Evolutionary conservation across 2,113 vertebrate genomes (phyloP).

Genomic region (Empidonax alnorum): DNA sequence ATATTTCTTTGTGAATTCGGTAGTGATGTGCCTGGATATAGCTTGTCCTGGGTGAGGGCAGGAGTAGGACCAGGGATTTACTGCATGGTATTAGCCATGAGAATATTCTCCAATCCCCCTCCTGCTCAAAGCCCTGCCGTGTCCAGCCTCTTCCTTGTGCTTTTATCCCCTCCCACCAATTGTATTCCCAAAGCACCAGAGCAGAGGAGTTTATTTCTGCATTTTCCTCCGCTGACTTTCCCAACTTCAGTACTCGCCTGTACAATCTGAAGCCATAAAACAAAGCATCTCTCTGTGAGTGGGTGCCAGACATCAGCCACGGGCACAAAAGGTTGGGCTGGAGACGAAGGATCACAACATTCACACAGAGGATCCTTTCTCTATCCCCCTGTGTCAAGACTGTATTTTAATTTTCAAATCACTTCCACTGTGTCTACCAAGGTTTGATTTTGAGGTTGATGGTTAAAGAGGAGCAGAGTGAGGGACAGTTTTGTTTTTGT

Average conservation of each 20-base stretch:
- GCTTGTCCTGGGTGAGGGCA: neutral
- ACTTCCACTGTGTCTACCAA: neutral
- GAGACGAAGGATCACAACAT: neutral
- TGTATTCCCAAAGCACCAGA: neutral
- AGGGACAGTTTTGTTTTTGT: neutral
- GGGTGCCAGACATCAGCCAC: neutral
- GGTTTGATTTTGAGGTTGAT: neutral
- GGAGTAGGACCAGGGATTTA: neutral
- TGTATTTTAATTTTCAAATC: conserved; percentile 23
- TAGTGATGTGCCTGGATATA: neutral
- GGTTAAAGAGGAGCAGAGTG: neutral
- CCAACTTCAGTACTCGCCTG: conserved; percentile 17
- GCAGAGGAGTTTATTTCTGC: neutral
- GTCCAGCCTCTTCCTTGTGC: neutral
- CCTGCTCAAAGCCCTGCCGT: neutral
- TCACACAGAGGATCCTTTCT: neutral
- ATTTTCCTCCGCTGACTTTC: neutral
- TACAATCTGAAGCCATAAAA: neutral
- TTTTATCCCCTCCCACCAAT: neutral
- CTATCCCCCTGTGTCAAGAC: neutral
- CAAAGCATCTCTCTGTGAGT: neutral
- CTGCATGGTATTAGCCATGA: fast-evolving
- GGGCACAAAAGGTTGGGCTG: neutral
- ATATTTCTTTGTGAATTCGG: neutral
- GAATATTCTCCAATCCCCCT: neutral